Evolutionary conservation across 53 echinoderm and acorn worm genomes (phyloP), one percentile per base, ranked within the genome.

Genomic region (Temnopleurus reevesii): DNA sequence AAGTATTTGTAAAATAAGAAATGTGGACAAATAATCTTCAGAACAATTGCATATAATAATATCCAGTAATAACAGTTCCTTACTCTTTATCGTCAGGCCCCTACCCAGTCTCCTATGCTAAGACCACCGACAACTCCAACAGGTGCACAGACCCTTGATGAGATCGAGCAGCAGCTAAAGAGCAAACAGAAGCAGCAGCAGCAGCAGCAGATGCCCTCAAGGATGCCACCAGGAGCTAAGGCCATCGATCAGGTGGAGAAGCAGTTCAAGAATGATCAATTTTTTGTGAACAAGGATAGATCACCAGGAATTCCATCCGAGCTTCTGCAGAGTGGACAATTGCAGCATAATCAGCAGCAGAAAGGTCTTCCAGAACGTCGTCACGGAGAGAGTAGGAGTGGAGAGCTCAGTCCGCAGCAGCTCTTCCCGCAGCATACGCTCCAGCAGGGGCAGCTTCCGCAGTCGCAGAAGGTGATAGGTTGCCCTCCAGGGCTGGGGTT

Each of bases 151-250:
- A 87, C 88, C 4, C 31, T 87, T 8, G 88, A 87, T 51, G 66
- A 87, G 88, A 47, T 87, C n/a, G 88, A 87, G 64, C 88, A 87
- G 53, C 66, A 87, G 35, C 88, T 66, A 12, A 51, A 66, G 38
- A 87, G 17, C 17, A 51, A 71, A 28, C 46, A 86, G 44, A 46
- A 46, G 26, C 56, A 84, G 43, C 38, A 85, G 27, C 86, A 85
- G 19, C 88, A 84, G 84, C 84, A 87, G n/a, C 65, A 46, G 27
- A 47, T 51, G 21, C 82, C 30, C 0, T 60, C 59, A 34, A 35
- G 35, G 51, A 4, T 87, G 65, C 88, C 47, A 27, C 88, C 88
- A 15, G 71, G 88, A 2, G 71, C 71, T 21, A 87, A 87, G 71
- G 28, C 87, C 36, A 46, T 64, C 19, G 65, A 87, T n/a, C 87